Evolutionary conservation across 2,797 vertebrate genomes (phyloP), one percentile per base, ranked within the genome.

Genomic region (Bradypodion ventrale): DNA sequence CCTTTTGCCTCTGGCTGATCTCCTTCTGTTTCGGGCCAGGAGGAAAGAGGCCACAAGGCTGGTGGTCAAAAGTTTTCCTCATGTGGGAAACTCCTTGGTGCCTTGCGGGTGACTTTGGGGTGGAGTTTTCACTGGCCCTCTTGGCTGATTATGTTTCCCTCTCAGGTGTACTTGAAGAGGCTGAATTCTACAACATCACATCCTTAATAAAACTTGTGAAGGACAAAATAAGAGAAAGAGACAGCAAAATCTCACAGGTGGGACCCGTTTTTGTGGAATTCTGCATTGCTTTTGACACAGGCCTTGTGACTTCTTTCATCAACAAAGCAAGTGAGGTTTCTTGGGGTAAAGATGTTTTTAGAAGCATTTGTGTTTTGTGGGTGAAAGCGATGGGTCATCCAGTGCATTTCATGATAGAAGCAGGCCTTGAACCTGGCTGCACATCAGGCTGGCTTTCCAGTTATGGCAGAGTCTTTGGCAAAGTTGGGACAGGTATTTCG

Each of bases 181-280:
- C 99, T 0, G 99, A 99, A 90, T 99, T 99, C 94, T 99, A 99
- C 95, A 99, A 99, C 94, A 99, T 99, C 96, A 98, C 98, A 92
- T 99, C 98, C 78, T 95, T 99, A 96, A 99, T 99, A 95, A 99
- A 99, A 93, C 96, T 99, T 75, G 96, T 99, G 93, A 99, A 99
- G 94, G 98, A 99, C 94, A 98, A 97, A 96, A 99, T 99, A 95
- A 97, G 97, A 96, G 99, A 99, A 91, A 96, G 98, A 86, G 99
- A 99, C 94, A 97, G 98, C 95, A 99, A 97, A 96, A 98, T 97
- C 46, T 97, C 97, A 90, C 98, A 99, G 97, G 99, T 99, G 90
- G 95, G 94, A 4, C 42, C 73, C 7, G 79, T 89, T 82, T 72
- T 59, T 75, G 29, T 3, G 7, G 13, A 12, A 29, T 37, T 69